A percentile compares a stretch with the other conserved stretches of the same genome.
Conservation (phyloP, 37 sponge, comb jelly and placozoan genomes). For the Amphimedon queenslandica region DNA sequence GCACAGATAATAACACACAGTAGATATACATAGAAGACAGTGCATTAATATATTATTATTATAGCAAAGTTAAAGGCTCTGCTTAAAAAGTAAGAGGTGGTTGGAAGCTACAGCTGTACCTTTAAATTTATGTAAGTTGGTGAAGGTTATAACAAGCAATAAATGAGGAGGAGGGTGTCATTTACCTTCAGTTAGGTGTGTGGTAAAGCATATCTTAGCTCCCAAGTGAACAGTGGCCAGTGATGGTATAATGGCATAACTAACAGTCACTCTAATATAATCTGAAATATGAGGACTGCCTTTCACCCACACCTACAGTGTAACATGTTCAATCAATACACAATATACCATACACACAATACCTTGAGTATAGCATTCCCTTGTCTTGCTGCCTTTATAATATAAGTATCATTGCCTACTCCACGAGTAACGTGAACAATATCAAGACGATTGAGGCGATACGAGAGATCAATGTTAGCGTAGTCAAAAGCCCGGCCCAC, state of each 20-base stretch:
- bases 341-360: too few species aligned
- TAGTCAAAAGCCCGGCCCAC: slow-evolving; percentile 61
- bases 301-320: slow-evolving; percentile 31
- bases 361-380: slow-evolving; percentile 68
- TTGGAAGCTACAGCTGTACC: not conserved
- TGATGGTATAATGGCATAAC: slow-evolving; percentile 76
- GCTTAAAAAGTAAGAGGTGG: not conserved
- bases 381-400: slow-evolving; percentile 58
- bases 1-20: too few species aligned
- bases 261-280: slow-evolving; percentile 60
- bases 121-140: too few species aligned
- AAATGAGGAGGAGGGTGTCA: too few species aligned
- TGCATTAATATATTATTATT: too few species aligned
- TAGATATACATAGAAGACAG: too few species aligned
- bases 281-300: slow-evolving; percentile 47
- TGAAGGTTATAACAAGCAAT: too few species aligned
- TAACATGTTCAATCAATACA: not conserved
- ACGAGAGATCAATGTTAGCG: slow-evolving; percentile 39
- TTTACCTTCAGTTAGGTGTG: slow-evolving; percentile 70
- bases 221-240: slow-evolving; percentile 74
- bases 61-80: too few species aligned
- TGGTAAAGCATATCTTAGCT: slow-evolving; percentile 63
- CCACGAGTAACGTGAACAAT: slow-evolving; percentile 47
- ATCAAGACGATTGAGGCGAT: slow-evolving; percentile 60
- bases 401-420: slow-evolving; percentile 47